phyloP scores from a whole-genome alignment of 2,888 invertebrate species.

The Sipha maydis region DNA sequence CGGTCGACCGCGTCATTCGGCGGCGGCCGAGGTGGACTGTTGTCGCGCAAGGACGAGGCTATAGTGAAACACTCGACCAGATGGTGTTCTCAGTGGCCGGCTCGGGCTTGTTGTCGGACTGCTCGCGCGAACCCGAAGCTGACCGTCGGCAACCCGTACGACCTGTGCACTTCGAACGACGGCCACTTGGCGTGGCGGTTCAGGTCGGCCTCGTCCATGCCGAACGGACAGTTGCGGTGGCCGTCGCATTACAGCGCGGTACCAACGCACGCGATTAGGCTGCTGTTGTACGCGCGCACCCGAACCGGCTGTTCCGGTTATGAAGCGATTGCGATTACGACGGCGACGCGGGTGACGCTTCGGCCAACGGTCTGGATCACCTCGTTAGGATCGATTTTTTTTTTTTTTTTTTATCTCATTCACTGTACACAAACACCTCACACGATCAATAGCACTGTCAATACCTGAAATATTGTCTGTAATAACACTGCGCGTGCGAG shows the following conservation, averaged over 20 bases:
- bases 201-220: conserved; percentile 81
- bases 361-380: too few relatives aligned
- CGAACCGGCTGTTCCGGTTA: too few relatives aligned
- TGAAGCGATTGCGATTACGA: too few relatives aligned
- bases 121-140: conserved; percentile 61
- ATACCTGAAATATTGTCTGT: too few relatives aligned
- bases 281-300: too few relatives aligned
- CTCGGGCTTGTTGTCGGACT: conserved; percentile 69
- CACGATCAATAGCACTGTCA: too few relatives aligned
- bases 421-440: too few relatives aligned
- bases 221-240: conserved; percentile 80
- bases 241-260: conserved; percentile 85
- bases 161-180: conserved; percentile 63
- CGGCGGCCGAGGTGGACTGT: conserved; percentile 87
- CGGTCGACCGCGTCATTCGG: conserved; percentile 92
- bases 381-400: too few relatives aligned
- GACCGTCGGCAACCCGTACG: conserved; percentile 63
- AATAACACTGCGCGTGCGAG: too few relatives aligned
- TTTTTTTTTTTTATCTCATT: too few relatives aligned
- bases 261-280: conserved; percentile 74
- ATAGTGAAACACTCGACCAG: conserved; percentile 72
- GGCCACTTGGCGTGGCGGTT: conserved; percentile 71
- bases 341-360: too few relatives aligned
- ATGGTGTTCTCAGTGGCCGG: conserved; percentile 77
- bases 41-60: conserved; percentile 79